Conservation (phyloP, 2,888 invertebrate genomes). For the Pachycephus smyrnensis region DNA sequence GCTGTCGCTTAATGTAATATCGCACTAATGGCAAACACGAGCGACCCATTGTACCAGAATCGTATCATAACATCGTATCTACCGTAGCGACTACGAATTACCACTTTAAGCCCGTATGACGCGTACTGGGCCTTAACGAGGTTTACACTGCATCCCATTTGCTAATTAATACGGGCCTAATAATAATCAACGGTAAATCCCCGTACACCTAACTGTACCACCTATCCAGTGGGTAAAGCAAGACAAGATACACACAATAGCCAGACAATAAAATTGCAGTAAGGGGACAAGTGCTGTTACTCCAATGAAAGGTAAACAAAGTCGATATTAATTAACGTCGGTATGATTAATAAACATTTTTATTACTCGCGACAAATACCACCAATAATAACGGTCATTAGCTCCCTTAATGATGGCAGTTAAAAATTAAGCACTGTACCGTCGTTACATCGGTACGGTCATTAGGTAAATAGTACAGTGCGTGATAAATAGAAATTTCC, state of each 20-base stretch:
- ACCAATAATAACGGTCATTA: too few species aligned
- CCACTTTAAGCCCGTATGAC: constrained; percentile 36
- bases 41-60: constrained; percentile 27
- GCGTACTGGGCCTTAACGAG: constrained; percentile 8
- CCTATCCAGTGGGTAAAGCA: too few species aligned
- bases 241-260: too few species aligned
- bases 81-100: constrained; percentile 41
- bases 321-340: too few species aligned
- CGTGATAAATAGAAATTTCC: too few species aligned
- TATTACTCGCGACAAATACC: neutral
- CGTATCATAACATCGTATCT: constrained; percentile 38
- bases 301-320: neutral
- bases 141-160: constrained; percentile 8
- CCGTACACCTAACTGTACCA: too few species aligned
- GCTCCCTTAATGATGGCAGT: neutral
- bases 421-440: too few species aligned
- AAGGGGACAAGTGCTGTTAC: too few species aligned
- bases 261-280: too few species aligned
- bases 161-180: neutral
- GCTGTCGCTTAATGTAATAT: constrained; percentile 34
- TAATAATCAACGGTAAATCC: neutral
- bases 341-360: too few species aligned
- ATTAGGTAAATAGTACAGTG: too few species aligned
- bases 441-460: too few species aligned
- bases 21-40: constrained; percentile 30